Conservation (phyloP, 2,888 invertebrate genomes). For the Tribolium freemani region DNA sequence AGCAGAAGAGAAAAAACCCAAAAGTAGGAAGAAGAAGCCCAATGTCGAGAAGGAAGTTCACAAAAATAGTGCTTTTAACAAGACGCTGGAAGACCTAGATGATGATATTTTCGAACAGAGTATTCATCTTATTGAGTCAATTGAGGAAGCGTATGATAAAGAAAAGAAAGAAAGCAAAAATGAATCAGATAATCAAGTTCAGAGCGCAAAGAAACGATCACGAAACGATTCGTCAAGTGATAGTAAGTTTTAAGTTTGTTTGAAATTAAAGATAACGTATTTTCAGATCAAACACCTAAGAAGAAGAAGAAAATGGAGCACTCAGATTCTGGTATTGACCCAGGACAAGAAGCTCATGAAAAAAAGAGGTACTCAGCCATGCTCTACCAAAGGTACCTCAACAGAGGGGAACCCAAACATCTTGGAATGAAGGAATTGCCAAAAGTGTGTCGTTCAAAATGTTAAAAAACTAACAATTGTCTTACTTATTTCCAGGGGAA, state of each 20-base stretch:
- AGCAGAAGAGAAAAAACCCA: conserved; percentile 40
- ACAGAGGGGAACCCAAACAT: conserved; percentile 84
- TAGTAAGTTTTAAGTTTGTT: conserved; percentile 4
- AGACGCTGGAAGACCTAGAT: conserved; percentile 78
- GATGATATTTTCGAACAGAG: conserved; percentile 50
- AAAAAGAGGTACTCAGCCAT: conserved; percentile 76
- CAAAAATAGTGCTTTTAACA: conserved; percentile 79
- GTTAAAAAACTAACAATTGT: neutral
- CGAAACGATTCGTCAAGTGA: conserved; percentile 24
- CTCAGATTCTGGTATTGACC: conserved; percentile 65
- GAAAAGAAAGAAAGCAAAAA: conserved; percentile 39
- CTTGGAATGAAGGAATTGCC: conserved; percentile 88
- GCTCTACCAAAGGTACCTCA: conserved; percentile 82
- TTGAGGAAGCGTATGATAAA: conserved; percentile 53
- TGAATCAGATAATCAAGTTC: neutral
- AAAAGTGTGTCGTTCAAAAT: conserved; percentile 71
- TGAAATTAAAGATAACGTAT: conserved; percentile 45
- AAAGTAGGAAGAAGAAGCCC: conserved; percentile 47
- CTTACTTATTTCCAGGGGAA: conserved; percentile 70
- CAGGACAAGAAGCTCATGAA: conserved; percentile 79
- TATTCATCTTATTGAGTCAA: conserved; percentile 57
- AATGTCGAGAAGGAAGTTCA: conserved; percentile 66
- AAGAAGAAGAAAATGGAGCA: conserved; percentile 60
- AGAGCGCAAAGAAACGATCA: conserved; percentile 25
- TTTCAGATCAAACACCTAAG: conserved; percentile 57